These are phyloP conservation scores for Lepidotrigona ventralis DNA, from an alignment of 1,140 invertebrate genomes.

Conservation along the genomic window DNA sequence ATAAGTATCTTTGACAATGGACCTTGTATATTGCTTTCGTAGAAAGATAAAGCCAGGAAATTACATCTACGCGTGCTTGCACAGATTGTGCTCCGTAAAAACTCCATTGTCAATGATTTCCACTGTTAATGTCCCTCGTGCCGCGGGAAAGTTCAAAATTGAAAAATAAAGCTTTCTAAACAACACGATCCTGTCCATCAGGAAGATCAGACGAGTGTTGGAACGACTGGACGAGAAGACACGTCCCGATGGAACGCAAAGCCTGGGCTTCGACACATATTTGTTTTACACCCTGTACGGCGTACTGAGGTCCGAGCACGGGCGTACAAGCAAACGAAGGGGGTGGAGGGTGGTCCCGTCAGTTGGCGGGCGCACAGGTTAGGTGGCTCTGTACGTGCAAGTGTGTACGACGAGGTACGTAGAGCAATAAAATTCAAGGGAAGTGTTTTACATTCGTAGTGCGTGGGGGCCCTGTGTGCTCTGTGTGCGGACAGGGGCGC, in stretches of 20 bases:
- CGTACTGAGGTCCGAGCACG: slow-evolving; percentile 32
- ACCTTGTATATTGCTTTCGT: slow-evolving; percentile 57
- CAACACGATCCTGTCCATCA: neutral
- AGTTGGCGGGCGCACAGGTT: slow-evolving; percentile 45
- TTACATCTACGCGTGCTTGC: slow-evolving; percentile 29
- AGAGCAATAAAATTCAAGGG: slow-evolving; percentile 76
- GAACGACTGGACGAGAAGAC: neutral
- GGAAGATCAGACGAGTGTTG: neutral
- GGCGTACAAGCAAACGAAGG: slow-evolving; percentile 50
- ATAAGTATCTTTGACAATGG: slow-evolving; percentile 59
- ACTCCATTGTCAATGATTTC: too few species aligned
- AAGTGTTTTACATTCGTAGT: slow-evolving; percentile 76
- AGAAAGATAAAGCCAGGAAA: slow-evolving; percentile 60
- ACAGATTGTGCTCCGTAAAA: too few species aligned
- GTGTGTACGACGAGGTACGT: slow-evolving; percentile 57
- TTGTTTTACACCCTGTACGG: slow-evolving; percentile 13
- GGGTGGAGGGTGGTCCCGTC: slow-evolving; percentile 24
- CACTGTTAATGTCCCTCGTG: too few species aligned
- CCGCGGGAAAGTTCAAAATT: neutral
- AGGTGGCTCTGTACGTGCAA: slow-evolving; percentile 42
- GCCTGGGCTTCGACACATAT: neutral
- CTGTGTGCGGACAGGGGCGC: slow-evolving; percentile 45
- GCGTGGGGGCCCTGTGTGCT: slow-evolving; percentile 36
- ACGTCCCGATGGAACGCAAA: slow-evolving; percentile 8
- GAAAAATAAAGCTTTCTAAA: neutral